Evolutionary conservation across 2,888 invertebrate species (phyloP).

Genomic region (Eulithis testata): DNA sequence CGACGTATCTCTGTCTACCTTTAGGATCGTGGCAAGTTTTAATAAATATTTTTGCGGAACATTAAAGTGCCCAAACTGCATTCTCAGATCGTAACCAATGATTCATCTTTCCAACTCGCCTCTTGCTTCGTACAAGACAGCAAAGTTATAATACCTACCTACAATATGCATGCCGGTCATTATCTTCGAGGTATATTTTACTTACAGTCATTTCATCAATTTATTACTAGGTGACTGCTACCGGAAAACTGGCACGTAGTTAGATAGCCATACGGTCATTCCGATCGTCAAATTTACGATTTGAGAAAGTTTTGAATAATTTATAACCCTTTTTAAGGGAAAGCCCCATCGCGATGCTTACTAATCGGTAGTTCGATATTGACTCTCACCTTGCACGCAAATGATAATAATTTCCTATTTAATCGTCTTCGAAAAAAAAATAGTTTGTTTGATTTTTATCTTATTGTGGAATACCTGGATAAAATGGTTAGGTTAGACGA

Average conservation of each 20-base stretch:
- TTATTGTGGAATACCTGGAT: too few relatives aligned
- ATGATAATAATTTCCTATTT: too few relatives aligned
- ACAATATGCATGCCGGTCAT: constrained; percentile 50
- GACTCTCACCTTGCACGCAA: background rate
- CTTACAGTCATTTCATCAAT: constrained; percentile 38
- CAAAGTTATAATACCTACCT: constrained; percentile 66
- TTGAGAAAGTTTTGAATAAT: constrained; percentile 42
- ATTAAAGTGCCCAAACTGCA: constrained; percentile 72
- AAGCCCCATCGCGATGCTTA: constrained; percentile 29
- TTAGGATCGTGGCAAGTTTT: constrained; percentile 45
- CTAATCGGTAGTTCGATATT: constrained; percentile 16
- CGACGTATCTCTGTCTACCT: constrained; percentile 1
- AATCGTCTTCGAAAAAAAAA: too few relatives aligned
- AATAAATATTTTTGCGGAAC: constrained; percentile 59
- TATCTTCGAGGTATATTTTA: constrained; percentile 36
- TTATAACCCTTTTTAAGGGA: constrained; percentile 36
- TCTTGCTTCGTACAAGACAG: constrained; percentile 74
- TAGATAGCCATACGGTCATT: constrained; percentile 10
- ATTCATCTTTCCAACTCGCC: constrained; percentile 68
- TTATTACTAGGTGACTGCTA: constrained; percentile 35
- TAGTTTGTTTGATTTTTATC: too few relatives aligned
- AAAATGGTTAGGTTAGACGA: too few relatives aligned
- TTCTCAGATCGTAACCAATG: constrained; percentile 68
- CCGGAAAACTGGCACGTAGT: constrained; percentile 16
- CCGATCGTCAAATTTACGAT: constrained; percentile 32